Evolutionary conservation across 2,113 vertebrate species (phyloP).

Genomic region (Silurus glanis): DNA sequence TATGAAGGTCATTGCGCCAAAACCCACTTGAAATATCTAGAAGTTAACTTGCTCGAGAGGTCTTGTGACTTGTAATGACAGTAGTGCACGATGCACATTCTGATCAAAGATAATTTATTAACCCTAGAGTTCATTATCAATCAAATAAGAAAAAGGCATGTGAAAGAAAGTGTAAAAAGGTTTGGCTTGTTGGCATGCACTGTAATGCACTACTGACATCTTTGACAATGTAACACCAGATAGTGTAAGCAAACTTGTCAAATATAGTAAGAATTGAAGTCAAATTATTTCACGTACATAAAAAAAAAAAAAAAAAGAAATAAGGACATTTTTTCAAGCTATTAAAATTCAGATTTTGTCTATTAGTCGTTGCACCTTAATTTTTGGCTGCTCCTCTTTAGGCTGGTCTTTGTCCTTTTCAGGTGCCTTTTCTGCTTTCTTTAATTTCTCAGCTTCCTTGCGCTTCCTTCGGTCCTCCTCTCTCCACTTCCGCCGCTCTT

Average conservation of each 20-base stretch:
- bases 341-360: neutral
- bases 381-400: constrained; percentile 97
- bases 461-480: constrained; percentile 93
- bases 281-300: neutral
- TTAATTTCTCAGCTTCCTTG: constrained; percentile 92
- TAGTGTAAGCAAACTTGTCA: neutral
- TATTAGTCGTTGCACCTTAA: constrained; percentile 78
- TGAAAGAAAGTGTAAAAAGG: neutral
- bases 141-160: neutral
- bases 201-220: neutral
- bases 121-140: neutral
- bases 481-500: constrained; percentile 96
- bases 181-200: neutral
- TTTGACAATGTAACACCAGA: neutral
- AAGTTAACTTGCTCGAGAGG: neutral
- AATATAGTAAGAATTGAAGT: neutral
- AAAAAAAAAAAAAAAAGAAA: neutral
- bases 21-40: neutral
- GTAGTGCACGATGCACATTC: neutral
- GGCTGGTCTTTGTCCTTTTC: constrained; percentile 87
- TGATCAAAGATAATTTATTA: neutral
- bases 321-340: neutral
- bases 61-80: neutral
- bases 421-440: constrained; percentile 80
- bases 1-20: neutral